These are phyloP conservation scores for Trididemnum nubilum DNA, from an alignment of 23 tunicate species.

Conservation along the genomic window DNA sequence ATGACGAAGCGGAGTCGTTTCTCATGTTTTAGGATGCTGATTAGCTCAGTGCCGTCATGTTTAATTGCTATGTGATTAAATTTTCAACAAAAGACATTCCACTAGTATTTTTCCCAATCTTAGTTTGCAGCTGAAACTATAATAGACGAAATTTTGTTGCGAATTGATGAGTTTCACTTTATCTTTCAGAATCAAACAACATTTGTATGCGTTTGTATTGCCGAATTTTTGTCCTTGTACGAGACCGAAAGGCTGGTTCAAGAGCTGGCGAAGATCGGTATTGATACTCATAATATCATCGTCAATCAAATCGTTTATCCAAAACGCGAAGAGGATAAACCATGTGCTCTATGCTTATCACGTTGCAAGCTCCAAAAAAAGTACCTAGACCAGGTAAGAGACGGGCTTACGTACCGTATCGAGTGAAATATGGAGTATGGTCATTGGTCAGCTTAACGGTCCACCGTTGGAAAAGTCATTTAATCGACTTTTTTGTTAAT, in stretches of 20 bases:
- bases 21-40: too few species aligned
- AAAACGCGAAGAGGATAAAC: slow-evolving; percentile 48
- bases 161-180: too few species aligned
- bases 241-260: slow-evolving; percentile 96
- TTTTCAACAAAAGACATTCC: too few species aligned
- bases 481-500: neutral
- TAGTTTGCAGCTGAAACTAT: too few species aligned
- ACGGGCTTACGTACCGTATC: too few species aligned
- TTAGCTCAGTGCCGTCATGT: too few species aligned
- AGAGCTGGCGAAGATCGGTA: slow-evolving; percentile 87
- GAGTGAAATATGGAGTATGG: too few species aligned
- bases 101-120: too few species aligned
- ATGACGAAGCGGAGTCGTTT: too few species aligned
- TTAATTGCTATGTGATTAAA: too few species aligned
- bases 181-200: slow-evolving; percentile 75
- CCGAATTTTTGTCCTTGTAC: slow-evolving; percentile 93
- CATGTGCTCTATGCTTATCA: slow-evolving; percentile 68
- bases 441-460: too few species aligned
- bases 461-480: neutral
- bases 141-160: too few species aligned
- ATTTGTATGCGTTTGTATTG: slow-evolving; percentile 96
- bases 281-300: slow-evolving; percentile 87
- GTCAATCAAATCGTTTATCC: slow-evolving; percentile 86
- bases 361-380: slow-evolving; percentile 85
- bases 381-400: slow-evolving; percentile 79